phyloP scores from a whole-genome alignment of 64 coral and sea anemone genomes.

The Pachyseris speciosa region DNA sequence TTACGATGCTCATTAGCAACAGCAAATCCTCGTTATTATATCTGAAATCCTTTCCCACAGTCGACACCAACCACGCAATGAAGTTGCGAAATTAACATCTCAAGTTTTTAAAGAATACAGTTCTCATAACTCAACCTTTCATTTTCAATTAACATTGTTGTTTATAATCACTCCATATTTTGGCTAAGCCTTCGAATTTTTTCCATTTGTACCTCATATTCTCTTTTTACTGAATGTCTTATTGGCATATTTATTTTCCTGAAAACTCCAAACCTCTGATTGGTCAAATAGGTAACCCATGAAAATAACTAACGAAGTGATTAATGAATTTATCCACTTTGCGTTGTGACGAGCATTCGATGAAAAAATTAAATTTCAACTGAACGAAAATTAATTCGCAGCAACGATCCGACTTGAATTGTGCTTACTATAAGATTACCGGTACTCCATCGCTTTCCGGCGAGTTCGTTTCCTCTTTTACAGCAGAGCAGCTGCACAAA shows the following conservation, averaged over 20 bases:
- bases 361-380: not conserved
- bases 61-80: too few relatives aligned
- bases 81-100: too few relatives aligned
- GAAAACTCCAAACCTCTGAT: not conserved
- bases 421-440: not conserved
- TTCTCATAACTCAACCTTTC: too few relatives aligned
- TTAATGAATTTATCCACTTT: not conserved
- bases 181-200: not conserved
- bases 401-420: not conserved
- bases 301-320: not conserved
- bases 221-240: not conserved
- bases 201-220: not conserved
- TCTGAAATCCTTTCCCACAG: too few relatives aligned
- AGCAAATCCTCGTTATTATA: too few relatives aligned
- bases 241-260: not conserved
- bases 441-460: too few relatives aligned
- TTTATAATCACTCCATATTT: too few relatives aligned
- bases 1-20: too few relatives aligned
- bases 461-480: not conserved
- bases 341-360: not conserved
- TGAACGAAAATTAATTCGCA: not conserved
- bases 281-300: not conserved
- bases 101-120: too few relatives aligned
- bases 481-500: not conserved
- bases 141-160: too few relatives aligned